phyloP scores from a whole-genome alignment of 2,797 vertebrate genomes.

The Aeoliscus strigatus region DNA sequence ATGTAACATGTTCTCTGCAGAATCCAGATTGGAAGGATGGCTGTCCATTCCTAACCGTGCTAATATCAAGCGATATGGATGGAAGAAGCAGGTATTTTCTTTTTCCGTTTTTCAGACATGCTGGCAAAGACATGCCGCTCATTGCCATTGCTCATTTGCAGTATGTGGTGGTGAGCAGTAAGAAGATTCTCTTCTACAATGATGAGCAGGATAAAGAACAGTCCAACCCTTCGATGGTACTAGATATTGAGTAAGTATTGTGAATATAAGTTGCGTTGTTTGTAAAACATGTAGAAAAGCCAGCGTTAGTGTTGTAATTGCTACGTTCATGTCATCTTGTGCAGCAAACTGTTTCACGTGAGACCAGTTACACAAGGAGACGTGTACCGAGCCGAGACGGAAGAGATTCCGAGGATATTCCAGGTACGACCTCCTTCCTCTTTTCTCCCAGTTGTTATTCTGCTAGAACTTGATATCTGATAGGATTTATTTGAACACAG shows the following conservation, averaged over 20 bases:
- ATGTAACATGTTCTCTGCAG: conserved; percentile 61
- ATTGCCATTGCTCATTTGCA: conserved; percentile 53
- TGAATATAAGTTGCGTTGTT: too few relatives aligned
- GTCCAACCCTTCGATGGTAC: conserved; percentile 97
- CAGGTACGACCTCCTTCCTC: conserved; percentile 77
- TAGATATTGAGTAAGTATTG: conserved; percentile 97
- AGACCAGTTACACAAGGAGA: conserved; percentile 98
- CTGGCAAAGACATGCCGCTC: conserved; percentile 5
- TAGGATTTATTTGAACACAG: not conserved
- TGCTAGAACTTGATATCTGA: too few relatives aligned
- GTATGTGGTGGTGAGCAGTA: conserved; percentile 99
- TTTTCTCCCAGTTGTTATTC: not conserved
- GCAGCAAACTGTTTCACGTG: conserved; percentile 97
- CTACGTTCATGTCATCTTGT: conserved; percentile 11
- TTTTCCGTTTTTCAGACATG: conserved; percentile 20
- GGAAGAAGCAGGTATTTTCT: conserved; percentile 92
- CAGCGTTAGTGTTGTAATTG: not conserved
- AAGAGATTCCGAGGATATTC: conserved; percentile 98
- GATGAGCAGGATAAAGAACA: conserved; percentile 97
- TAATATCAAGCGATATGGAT: conserved; percentile 97
- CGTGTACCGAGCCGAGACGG: conserved; percentile 96
- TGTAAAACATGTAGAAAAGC: too few relatives aligned
- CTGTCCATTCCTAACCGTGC: conserved; percentile 94
- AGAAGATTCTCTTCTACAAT: conserved; percentile 98
- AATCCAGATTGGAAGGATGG: conserved; percentile 98